phyloP scores from a whole-genome alignment of 2,888 invertebrate genomes.

The Agapetus fuscipes region DNA sequence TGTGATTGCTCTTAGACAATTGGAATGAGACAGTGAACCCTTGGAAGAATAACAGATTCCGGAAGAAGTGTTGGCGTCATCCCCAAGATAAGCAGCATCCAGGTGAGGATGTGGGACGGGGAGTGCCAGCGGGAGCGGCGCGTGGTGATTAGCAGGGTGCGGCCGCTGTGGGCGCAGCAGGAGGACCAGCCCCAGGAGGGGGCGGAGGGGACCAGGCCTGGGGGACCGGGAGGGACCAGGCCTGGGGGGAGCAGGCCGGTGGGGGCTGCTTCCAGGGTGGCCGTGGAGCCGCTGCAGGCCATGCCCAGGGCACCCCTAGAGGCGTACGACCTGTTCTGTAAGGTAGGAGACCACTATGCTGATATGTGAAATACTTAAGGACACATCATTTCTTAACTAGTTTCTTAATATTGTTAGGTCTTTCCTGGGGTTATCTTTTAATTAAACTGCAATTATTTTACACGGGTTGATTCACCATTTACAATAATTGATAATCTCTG shows the following conservation, averaged over 20 bases:
- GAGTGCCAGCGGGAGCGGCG: constrained; percentile 50
- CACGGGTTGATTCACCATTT: too few relatives aligned
- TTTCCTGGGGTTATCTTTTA: too few relatives aligned
- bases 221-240: constrained; percentile 8
- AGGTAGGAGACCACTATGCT: constrained; percentile 31
- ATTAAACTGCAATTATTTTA: too few relatives aligned
- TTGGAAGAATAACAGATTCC: too few relatives aligned
- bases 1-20: too few relatives aligned
- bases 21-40: too few relatives aligned
- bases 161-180: constrained; percentile 46
- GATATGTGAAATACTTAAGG: constrained; percentile 13
- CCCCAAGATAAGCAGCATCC: too few relatives aligned
- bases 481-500: too few relatives aligned
- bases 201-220: constrained; percentile 29
- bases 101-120: constrained; percentile 22
- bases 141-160: constrained; percentile 47
- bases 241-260: constrained; percentile 23
- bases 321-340: constrained; percentile 47
- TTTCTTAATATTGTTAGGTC: too few relatives aligned
- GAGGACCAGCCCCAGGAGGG: too few relatives aligned
- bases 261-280: constrained; percentile 21
- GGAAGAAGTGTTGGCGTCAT: too few relatives aligned
- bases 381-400: constrained; percentile 13
- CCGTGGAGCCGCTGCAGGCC: constrained; percentile 32
- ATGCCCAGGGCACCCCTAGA: constrained; percentile 36